Evolutionary conservation across 2,888 invertebrate genomes (phyloP).

Genomic region (Omphaloscelis lunosa): DNA sequence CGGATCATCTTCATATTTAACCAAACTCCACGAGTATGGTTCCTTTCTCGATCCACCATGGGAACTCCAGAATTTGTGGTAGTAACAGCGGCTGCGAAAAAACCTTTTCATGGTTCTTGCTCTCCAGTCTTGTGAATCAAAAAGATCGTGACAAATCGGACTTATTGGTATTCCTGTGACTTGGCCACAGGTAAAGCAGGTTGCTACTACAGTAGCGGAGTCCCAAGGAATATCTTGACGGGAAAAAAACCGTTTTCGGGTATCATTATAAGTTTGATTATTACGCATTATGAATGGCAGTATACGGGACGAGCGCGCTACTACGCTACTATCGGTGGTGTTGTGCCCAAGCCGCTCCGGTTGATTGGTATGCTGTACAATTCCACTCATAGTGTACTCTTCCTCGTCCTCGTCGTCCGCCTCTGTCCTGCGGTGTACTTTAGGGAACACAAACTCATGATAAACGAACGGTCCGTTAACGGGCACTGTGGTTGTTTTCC

Average conservation of each 20-base stretch:
- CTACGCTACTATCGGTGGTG: background rate
- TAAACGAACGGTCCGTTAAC: background rate
- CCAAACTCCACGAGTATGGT: no score
- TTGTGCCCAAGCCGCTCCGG: background rate
- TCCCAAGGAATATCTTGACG: no score
- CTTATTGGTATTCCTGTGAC: rapidly evolving
- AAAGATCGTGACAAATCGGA: conserved; percentile 25
- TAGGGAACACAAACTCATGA: conserved; percentile 25
- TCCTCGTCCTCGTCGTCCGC: background rate
- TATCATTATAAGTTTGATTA: conserved; percentile 6
- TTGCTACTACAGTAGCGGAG: background rate
- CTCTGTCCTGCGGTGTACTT: background rate
- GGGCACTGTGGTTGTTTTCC: background rate
- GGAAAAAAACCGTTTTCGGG: background rate
- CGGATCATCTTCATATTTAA: no score
- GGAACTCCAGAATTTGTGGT: rapidly evolving
- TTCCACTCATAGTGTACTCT: background rate
- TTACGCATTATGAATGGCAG: conserved; percentile 6
- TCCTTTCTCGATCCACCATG: no score
- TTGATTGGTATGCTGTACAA: background rate
- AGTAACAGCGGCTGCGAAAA: conserved; percentile 13
- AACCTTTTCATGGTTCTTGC: conserved; percentile 1
- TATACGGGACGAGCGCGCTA: background rate
- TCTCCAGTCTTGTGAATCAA: conserved; percentile 31
- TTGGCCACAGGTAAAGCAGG: conserved; percentile 20